Evolutionary conservation across 2,797 vertebrate genomes (phyloP).

Genomic region (Sardinella longiceps): DNA sequence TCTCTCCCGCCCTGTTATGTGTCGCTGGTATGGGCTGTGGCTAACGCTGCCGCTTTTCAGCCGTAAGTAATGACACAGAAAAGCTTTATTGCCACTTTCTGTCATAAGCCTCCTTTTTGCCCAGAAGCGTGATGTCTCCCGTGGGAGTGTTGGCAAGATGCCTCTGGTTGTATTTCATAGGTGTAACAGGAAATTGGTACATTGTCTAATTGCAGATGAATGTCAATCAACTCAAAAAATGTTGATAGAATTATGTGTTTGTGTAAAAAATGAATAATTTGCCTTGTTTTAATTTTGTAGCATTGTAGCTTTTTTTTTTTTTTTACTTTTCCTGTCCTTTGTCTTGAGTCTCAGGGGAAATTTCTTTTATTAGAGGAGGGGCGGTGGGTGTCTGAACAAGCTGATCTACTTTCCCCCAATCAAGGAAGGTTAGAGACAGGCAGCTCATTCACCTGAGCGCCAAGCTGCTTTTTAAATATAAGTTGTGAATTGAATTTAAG

Average conservation of each 20-base stretch:
- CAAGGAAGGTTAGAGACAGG: slow-evolving; percentile 63
- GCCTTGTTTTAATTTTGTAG: slow-evolving; percentile 26
- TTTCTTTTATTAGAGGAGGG: slow-evolving; percentile 72
- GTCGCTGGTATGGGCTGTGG: slow-evolving; percentile 36
- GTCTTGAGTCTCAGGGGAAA: slow-evolving; percentile 60
- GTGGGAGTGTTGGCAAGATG: not conserved
- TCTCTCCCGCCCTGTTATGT: slow-evolving; percentile 51
- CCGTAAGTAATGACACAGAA: not conserved
- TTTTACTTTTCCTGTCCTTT: slow-evolving; percentile 34
- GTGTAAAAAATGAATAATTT: slow-evolving; percentile 20
- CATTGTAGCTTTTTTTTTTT: no score
- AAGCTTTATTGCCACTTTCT: slow-evolving; percentile 3
- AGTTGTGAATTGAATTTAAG: slow-evolving; percentile 21
- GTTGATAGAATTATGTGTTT: slow-evolving; percentile 21
- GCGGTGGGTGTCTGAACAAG: slow-evolving; percentile 58
- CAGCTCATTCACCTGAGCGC: slow-evolving; percentile 60
- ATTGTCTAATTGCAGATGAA: not conserved
- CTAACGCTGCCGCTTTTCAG: not conserved
- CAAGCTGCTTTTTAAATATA: slow-evolving; percentile 33
- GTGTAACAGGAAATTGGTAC: not conserved
- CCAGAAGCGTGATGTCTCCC: not conserved
- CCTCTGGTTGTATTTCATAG: not conserved
- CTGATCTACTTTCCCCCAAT: slow-evolving; percentile 77
- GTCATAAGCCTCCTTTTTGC: not conserved
- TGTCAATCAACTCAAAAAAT: not conserved